Base-by-base conservation (phyloP, 2,888 invertebrate genomes). In the Drosophila melanosoma region DNA sequence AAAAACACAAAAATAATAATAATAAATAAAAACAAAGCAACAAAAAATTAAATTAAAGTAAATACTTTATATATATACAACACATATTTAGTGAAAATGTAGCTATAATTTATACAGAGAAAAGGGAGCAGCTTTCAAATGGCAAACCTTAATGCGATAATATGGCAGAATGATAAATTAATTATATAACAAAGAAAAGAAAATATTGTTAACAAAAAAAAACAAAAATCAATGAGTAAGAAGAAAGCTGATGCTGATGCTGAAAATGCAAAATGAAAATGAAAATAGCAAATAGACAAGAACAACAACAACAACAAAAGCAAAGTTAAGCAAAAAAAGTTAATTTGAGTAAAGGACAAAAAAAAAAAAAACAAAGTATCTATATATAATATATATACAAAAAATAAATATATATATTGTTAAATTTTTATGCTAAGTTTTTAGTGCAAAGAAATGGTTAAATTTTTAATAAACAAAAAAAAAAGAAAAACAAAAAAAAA, bases 341-440 rank as follows among this genome's bases (percentile, higher is more conserved):
- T 78, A 71, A 81, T 75, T 72, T 68, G 63, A 62, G 33, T 52
- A 67, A 74, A 33, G 60, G 61, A 35, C 65, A 42, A 29, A 63
- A 57, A 65, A 45, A 56, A 42, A 63, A 61, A 56, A 49, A 51
- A 51, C 62, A 69, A 82, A 74, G 74, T 77, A 82, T 82, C 82
- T 80, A 82, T 82, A 82, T 70, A 69, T 60, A 74, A 81, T 82
- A 79, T 81, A 81, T 74, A 81, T 72, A 81, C 72, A 76, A 79
- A 54, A 72, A 69, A 79, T 52, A 74, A 69, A 78, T 77, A 80
- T 71, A 83, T 84, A 77, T 84, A 84, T 83, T 88, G 88, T 88
- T 88, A 88, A 85, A 87, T 83, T 85, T 88, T 74, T 83, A 87
- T 90, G 85, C 85, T 87, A 89, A 89, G 89, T 89, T 89, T 89